These are phyloP conservation scores for Sapajus apella DNA, from an alignment of 2,113 vertebrate genomes.

Conservation along the genomic window DNA sequence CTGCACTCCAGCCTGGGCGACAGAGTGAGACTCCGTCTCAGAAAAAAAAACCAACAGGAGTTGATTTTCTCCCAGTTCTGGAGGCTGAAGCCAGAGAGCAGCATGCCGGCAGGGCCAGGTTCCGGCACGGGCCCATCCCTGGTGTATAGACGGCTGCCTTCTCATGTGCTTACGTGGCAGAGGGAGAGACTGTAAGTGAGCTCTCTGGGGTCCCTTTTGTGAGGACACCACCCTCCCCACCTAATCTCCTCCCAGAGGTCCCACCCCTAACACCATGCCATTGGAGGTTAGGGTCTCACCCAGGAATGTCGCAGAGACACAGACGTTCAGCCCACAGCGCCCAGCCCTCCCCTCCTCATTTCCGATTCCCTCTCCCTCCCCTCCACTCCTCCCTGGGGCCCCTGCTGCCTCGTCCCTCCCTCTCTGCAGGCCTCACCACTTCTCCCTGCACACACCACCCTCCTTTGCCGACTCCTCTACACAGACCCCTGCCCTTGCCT, in stretches of 20 bases:
- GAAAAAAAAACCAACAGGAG: not conserved
- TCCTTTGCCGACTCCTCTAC: not conserved
- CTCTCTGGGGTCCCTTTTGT: not conserved
- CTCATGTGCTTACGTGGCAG: rapidly evolving
- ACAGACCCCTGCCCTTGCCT: not conserved
- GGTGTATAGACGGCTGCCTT: not conserved
- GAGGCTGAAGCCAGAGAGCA: not conserved
- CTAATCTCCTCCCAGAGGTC: not conserved
- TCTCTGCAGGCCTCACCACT: not conserved
- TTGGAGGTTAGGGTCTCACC: not conserved
- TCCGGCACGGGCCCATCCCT: not conserved
- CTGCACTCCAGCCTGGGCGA: no score
- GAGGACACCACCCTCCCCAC: no score
- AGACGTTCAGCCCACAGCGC: not conserved
- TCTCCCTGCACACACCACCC: not conserved
- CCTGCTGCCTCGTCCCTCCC: not conserved
- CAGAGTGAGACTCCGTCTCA: not conserved
- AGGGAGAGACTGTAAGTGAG: not conserved
- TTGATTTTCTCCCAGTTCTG: not conserved
- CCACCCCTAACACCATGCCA: not conserved
- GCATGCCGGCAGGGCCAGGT: not conserved
- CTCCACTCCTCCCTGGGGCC: not conserved
- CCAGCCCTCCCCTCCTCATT: not conserved
- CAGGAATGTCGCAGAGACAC: not conserved
- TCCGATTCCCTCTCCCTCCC: not conserved